phyloP scores from a whole-genome alignment of 2,888 invertebrate species.

The Lasioglossum zephyrum region DNA sequence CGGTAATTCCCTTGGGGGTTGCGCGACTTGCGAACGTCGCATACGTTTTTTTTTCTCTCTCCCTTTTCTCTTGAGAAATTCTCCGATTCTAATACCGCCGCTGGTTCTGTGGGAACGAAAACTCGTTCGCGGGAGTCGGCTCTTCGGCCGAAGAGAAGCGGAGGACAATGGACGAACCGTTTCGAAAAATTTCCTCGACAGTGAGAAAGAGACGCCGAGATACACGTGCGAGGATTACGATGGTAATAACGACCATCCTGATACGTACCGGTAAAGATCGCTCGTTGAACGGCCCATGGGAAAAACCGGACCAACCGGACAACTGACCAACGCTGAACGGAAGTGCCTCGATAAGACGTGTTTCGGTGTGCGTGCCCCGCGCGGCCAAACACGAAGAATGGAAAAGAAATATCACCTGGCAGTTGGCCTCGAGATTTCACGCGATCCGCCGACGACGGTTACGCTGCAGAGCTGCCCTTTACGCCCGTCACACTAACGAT shows the following conservation, averaged over 20 bases:
- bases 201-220: background rate
- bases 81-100: background rate
- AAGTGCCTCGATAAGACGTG: conserved; percentile 54
- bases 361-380: conserved; percentile 21
- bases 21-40: conserved; percentile 55
- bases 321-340: conserved; percentile 73
- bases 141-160: background rate
- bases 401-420: conserved; percentile 62
- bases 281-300: conserved; percentile 70
- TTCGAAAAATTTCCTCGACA: conserved; percentile 37
- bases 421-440: conserved; percentile 61
- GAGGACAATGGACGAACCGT: conserved; percentile 55
- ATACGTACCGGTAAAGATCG: conserved; percentile 14
- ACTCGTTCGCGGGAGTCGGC: conserved; percentile 81
- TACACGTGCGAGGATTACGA: conserved; percentile 21
- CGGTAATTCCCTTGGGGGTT: conserved; percentile 67
- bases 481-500: conserved; percentile 22
- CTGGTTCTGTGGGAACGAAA: conserved; percentile 83
- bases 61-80: conserved; percentile 18
- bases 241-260: conserved; percentile 39
- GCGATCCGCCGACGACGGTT: conserved; percentile 48
- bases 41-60: conserved; percentile 38
- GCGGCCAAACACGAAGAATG: conserved; percentile 47
- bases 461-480: background rate
- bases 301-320: conserved; percentile 81